A percentile compares a stretch with the other conserved stretches of the same genome.
These are phyloP conservation scores for Parapristionchus giblindavisi DNA, from an alignment of 2,888 invertebrate species.

Conservation along the genomic window DNA sequence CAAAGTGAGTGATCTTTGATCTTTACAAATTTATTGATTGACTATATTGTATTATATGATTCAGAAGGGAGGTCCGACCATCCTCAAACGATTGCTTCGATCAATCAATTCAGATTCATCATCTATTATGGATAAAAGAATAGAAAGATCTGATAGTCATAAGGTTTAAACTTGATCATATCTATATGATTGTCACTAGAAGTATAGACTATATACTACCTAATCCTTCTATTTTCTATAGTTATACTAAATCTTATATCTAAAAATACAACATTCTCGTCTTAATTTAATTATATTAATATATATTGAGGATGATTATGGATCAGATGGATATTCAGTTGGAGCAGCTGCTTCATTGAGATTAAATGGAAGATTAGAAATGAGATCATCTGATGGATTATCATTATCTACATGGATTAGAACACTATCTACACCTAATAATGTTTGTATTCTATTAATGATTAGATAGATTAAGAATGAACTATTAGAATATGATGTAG, in stretches of 20 bases:
- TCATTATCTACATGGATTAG: conserved; percentile 29
- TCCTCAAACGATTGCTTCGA: conserved; percentile 30
- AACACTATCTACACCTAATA: not conserved
- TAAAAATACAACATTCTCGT: not conserved
- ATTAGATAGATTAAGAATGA: too few relatives aligned
- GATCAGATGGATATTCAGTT: conserved; percentile 9
- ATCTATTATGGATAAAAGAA: not conserved
- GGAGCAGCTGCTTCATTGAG: conserved; percentile 29
- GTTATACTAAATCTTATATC: too few relatives aligned
- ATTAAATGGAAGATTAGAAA: conserved; percentile 19
- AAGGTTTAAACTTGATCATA: not conserved
- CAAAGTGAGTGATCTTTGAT: not conserved
- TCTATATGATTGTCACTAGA: not conserved
- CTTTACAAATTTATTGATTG: not conserved
- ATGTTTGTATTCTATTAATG: not conserved
- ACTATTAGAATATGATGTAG: too few relatives aligned
- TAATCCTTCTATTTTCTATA: not conserved
- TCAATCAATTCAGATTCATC: conserved; percentile 12
- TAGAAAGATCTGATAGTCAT: not conserved
- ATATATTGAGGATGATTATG: not conserved
- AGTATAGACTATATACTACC: not conserved
- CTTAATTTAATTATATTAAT: not conserved
- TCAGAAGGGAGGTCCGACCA: conserved; percentile 4
- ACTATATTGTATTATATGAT: too few relatives aligned
- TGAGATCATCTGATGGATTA: conserved; percentile 18